A percentile compares a stretch with the other conserved stretches of the same genome.
phyloP scores from a whole-genome alignment of 1,140 invertebrate genomes.

The Brachionus calyciflorus region DNA sequence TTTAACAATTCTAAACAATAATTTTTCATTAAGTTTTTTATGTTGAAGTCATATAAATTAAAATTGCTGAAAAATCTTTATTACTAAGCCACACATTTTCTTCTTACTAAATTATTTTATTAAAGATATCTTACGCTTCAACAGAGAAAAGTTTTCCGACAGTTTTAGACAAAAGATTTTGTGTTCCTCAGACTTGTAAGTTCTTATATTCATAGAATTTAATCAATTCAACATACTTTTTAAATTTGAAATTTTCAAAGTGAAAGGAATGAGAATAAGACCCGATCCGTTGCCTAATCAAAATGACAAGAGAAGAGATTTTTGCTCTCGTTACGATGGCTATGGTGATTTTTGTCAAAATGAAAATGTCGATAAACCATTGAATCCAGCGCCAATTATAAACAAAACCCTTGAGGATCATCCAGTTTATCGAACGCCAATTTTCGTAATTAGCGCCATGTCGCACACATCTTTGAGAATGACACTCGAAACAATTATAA shows the following conservation, averaged over 20 bases:
- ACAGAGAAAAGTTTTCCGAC: slow-evolving; percentile 48
- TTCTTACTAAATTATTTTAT: neutral
- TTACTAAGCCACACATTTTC: neutral
- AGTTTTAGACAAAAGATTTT: slow-evolving; percentile 49
- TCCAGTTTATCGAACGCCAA: slow-evolving; percentile 60
- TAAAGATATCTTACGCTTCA: slow-evolving; percentile 48
- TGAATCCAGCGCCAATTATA: slow-evolving; percentile 59
- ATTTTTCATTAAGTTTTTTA: neutral
- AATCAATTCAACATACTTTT: too few relatives aligned
- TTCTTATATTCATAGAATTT: too few relatives aligned
- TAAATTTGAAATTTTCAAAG: slow-evolving; percentile 48
- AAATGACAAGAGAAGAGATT: slow-evolving; percentile 58
- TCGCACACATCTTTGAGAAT: slow-evolving; percentile 59
- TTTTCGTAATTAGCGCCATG: slow-evolving; percentile 60
- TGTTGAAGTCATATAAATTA: too few relatives aligned
- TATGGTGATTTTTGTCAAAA: slow-evolving; percentile 62
- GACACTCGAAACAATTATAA: slow-evolving; percentile 62
- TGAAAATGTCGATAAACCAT: slow-evolving; percentile 58
- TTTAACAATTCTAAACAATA: neutral
- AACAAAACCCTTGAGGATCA: slow-evolving; percentile 59
- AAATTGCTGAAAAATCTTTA: too few relatives aligned
- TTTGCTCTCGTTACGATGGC: slow-evolving; percentile 60
- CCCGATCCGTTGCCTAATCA: slow-evolving; percentile 58
- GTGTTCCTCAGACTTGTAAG: slow-evolving; percentile 51
- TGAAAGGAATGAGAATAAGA: slow-evolving; percentile 54